Percentiles rank a stretch among this genome's conserved stretches.
These are phyloP conservation scores for Candoia aspera DNA, from an alignment of 2,113 vertebrate genomes.

Conservation along the genomic window DNA sequence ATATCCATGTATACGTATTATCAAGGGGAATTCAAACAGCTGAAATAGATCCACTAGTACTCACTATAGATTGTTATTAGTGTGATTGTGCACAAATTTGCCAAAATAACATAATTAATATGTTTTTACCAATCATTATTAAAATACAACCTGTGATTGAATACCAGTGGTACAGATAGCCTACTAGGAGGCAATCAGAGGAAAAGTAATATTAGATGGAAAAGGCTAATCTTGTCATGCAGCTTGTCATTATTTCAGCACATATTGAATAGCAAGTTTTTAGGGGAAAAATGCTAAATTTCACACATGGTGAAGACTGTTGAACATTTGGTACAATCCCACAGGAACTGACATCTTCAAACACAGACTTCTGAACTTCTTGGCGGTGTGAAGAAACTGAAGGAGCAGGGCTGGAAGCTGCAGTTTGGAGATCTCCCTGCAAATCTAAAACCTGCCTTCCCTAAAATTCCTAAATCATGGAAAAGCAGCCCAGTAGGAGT, in stretches of 20 bases:
- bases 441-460: neutral
- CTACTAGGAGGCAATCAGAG: slow-evolving; percentile 13
- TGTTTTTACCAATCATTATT: slow-evolving; percentile 10
- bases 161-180: neutral
- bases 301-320: too few species aligned
- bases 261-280: too few species aligned
- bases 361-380: neutral
- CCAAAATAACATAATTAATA: neutral
- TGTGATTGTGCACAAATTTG: neutral
- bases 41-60: neutral
- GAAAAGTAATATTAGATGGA: rapidly evolving
- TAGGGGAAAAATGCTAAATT: too few species aligned
- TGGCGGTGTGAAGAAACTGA: neutral
- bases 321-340: too few species aligned
- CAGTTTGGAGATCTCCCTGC: neutral
- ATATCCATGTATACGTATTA: slow-evolving; percentile 31
- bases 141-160: neutral
- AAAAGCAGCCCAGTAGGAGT: rapidly evolving
- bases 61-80: neutral
- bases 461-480: neutral
- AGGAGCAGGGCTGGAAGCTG: neutral
- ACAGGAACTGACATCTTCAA: neutral
- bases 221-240: neutral
- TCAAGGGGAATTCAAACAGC: slow-evolving; percentile 29
- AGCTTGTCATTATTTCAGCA: neutral